Conservation (phyloP, 2,797 vertebrate genomes). For the Gobionotothen gibberifrons region DNA sequence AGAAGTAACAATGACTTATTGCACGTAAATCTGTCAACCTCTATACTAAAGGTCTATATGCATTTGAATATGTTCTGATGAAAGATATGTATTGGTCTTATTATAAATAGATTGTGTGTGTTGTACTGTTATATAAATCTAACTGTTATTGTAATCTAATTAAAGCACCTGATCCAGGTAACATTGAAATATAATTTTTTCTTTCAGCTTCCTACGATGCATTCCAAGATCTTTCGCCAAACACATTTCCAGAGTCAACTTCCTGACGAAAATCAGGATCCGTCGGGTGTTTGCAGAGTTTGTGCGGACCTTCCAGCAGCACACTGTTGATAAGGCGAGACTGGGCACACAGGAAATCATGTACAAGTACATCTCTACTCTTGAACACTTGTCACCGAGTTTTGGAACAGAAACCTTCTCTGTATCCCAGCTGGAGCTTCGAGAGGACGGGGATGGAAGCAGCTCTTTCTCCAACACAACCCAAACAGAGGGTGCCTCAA, state of each 20-base stretch:
- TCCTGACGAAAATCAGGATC: slow-evolving; percentile 88
- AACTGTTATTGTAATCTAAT: not conserved
- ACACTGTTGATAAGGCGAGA: slow-evolving; percentile 78
- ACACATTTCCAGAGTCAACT: slow-evolving; percentile 85
- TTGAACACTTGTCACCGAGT: slow-evolving; percentile 87
- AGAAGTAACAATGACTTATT: not conserved
- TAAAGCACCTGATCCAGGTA: slow-evolving; percentile 4
- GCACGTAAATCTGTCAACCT: not conserved
- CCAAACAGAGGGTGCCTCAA: slow-evolving; percentile 15
- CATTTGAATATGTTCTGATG: not conserved
- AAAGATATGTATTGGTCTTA: not conserved
- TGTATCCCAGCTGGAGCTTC: slow-evolving; percentile 74
- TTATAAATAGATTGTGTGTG: not conserved
- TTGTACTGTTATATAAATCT: not conserved
- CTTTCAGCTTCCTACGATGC: slow-evolving; percentile 88
- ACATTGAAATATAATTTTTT: not conserved
- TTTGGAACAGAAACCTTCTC: slow-evolving; percentile 87
- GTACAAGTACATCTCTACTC: slow-evolving; percentile 93
- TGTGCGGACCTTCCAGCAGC: slow-evolving; percentile 87
- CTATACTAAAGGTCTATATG: not conserved
- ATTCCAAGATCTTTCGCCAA: slow-evolving; percentile 90
- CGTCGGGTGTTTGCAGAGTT: slow-evolving; percentile 87
- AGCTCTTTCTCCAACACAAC: slow-evolving; percentile 61
- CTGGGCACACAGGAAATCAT: slow-evolving; percentile 87
- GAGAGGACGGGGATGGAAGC: slow-evolving; percentile 70